Percentiles rank a stretch among this genome's conserved stretches.
phyloP scores from a whole-genome alignment of 2,797 vertebrate genomes.

The Tauraco hartlaubi region DNA sequence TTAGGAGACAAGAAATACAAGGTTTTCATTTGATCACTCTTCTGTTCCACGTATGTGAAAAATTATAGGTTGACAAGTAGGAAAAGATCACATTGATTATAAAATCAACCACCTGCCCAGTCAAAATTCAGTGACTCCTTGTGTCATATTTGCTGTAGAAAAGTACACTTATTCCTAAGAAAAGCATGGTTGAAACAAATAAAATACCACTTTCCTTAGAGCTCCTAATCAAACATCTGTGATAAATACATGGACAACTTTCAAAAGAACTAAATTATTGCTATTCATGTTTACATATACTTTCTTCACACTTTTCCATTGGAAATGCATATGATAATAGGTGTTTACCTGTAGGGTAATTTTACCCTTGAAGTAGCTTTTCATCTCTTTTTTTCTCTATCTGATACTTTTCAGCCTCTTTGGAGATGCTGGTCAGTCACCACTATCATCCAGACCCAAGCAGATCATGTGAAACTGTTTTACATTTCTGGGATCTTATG shows the following conservation, averaged over 20 bases:
- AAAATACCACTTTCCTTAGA: neutral
- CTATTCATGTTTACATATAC: neutral
- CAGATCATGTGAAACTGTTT: neutral
- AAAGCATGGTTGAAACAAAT: neutral
- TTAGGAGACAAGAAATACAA: neutral
- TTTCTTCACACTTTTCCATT: neutral
- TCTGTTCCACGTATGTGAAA: neutral
- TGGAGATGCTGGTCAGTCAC: neutral
- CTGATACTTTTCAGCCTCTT: neutral
- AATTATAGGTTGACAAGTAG: neutral
- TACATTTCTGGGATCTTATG: neutral
- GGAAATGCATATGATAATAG: neutral
- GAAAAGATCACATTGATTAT: neutral
- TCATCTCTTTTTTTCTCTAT: neutral
- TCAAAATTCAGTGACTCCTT: neutral
- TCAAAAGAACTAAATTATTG: neutral
- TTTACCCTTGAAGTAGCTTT: neutral
- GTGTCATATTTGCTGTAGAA: neutral
- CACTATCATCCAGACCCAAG: neutral
- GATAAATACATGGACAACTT: neutral
- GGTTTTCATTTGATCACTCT: neutral
- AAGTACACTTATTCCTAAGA: neutral
- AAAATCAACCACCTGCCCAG: neutral
- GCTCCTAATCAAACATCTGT: neutral
- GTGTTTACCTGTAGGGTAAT: neutral